phyloP scores from a whole-genome alignment of 2,888 invertebrate species.

The Zonitis immaculata region DNA sequence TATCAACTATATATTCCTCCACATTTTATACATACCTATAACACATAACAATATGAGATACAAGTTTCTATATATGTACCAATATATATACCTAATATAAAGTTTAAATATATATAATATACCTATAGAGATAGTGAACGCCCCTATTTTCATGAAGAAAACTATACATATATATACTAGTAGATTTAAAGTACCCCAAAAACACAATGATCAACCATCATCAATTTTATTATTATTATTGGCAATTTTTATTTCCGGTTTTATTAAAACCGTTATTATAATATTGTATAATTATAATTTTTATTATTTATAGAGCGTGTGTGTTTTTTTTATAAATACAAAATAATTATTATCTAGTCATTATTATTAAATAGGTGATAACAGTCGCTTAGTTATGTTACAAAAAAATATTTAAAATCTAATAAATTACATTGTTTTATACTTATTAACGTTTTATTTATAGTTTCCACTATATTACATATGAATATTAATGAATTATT shows the following conservation, averaged over 20 bases:
- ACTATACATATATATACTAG: too few species aligned
- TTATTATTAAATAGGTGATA: not conserved
- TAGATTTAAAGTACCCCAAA: not conserved
- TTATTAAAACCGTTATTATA: not conserved
- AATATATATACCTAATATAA: too few species aligned
- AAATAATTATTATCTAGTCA: not conserved
- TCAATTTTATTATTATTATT: too few species aligned
- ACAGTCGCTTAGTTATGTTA: not conserved
- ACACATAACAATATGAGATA: too few species aligned
- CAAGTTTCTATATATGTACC: too few species aligned
- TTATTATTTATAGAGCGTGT: too few species aligned
- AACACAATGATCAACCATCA: not conserved
- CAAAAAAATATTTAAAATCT: constrained; percentile 11
- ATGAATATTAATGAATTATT: constrained; percentile 12
- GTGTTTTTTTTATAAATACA: too few species aligned
- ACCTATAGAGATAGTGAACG: not conserved
- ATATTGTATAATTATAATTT: too few species aligned
- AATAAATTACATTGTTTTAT: constrained; percentile 18
- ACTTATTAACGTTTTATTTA: constrained; percentile 21
- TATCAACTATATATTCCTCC: too few species aligned
- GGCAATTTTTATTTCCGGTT: not conserved
- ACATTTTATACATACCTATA: too few species aligned
- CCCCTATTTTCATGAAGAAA: not conserved
- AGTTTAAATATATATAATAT: not conserved
- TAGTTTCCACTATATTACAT: constrained; percentile 17